phyloP scores from a whole-genome alignment of 1,140 invertebrate species.

The Scaptomyza graminum region DNA sequence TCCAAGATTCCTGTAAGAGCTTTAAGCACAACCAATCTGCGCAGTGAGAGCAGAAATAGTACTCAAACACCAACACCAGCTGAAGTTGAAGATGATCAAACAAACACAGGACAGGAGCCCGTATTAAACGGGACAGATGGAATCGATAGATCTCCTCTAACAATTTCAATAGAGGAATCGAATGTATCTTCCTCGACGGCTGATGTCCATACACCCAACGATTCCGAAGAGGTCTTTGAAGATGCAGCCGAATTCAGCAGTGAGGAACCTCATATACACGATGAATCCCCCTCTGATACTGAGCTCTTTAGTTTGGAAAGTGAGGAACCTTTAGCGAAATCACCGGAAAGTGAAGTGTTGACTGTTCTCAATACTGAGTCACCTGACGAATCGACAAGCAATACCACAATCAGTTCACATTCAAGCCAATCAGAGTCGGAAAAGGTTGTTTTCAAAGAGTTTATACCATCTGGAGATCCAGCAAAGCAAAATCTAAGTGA shows the following conservation, averaged over 20 bases:
- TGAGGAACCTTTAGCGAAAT: constrained; percentile 44
- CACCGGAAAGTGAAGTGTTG: constrained; percentile 50
- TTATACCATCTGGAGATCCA: constrained; percentile 73
- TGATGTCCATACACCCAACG: constrained; percentile 17
- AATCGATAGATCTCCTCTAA: background rate
- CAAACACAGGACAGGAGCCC: background rate
- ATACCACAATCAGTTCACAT: constrained; percentile 46
- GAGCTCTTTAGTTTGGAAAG: constrained; percentile 72
- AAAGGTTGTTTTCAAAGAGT: constrained; percentile 60
- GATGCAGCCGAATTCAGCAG: constrained; percentile 65
- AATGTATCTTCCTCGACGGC: constrained; percentile 1
- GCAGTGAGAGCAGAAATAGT: constrained; percentile 53
- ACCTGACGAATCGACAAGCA: constrained; percentile 45
- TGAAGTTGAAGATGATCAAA: constrained; percentile 5
- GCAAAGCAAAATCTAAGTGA: constrained; percentile 85
- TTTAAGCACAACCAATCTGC: constrained; percentile 52
- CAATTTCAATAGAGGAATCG: background rate
- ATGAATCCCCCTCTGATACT: constrained; percentile 62
- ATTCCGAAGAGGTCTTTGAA: constrained; percentile 66
- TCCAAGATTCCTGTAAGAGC: constrained; percentile 74
- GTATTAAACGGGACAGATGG: background rate
- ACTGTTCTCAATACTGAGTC: constrained; percentile 28
- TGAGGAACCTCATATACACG: constrained; percentile 30
- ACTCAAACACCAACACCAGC: constrained; percentile 21
- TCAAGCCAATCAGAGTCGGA: constrained; percentile 49